Base-by-base conservation (phyloP, 2,797 vertebrate species). In the Chiroxiphia lanceolata region DNA sequence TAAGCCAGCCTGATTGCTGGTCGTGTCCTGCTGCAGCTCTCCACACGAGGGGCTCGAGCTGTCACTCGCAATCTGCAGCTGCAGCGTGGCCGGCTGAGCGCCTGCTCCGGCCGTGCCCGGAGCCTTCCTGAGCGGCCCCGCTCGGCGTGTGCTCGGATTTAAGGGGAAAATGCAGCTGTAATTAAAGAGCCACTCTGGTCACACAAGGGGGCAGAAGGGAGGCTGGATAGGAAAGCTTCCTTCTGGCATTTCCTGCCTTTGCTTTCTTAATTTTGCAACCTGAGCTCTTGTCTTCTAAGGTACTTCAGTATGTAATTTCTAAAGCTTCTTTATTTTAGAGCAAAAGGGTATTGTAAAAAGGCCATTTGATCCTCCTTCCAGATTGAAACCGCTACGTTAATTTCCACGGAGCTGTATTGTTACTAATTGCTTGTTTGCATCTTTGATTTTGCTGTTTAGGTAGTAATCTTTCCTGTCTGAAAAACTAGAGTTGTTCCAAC, bases 151-250 rank as follows among this genome's bases (percentile, higher is more conserved):
- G 36, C 67, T 51, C 42, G 5, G 48, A 11, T 13, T 0, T 42
- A 31, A 4, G 13, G 27, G 21, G 15, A 38, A 19, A 63, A 26
- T 2, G 57, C 51, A 1, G 1, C 4, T 0, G 50, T 3, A 3
- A 13, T 19, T 48, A 14, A 19, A 42, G 61, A 77, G 34, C 38
- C 34, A 0, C 44, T 31, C 25, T 1, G 14, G 60, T 22, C 80
- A 44, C 94, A 54, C 74, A 42, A 47, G 80, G 85, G 89, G 86
- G 83, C 93, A 90, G 83, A 80, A 86, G 79, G 67, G 91, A 92
- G 86, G 56, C 85, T 74, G 85, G 5, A 5, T 10, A 34, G 90
- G 48, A 87, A 61, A 85, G 22, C 51, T 90, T 60, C 75, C 78
- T 84, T 27, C 59, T 70, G 77, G 75, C 88, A n/a, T 77, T 94